Evolutionary conservation across 2,888 invertebrate species (phyloP).

Genomic region (Rosalia funebris): DNA sequence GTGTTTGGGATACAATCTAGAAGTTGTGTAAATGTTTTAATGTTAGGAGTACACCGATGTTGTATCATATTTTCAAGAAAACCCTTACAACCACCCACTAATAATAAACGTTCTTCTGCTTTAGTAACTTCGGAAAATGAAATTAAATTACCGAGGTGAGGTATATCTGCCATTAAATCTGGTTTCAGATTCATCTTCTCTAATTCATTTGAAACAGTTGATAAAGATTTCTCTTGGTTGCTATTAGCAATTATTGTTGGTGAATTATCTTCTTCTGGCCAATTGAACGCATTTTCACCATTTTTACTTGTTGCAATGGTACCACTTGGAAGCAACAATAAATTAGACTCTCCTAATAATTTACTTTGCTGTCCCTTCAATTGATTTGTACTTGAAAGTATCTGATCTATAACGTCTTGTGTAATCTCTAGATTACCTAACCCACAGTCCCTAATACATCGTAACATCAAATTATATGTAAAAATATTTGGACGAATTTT

Average conservation of each 20-base stretch:
- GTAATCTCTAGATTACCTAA: constrained; percentile 74
- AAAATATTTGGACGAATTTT: constrained; percentile 75
- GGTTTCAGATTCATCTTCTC: constrained; percentile 63
- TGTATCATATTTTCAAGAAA: constrained; percentile 79
- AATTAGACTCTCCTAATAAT: constrained; percentile 4
- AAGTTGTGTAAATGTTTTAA: constrained; percentile 82
- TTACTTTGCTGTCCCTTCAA: neutral
- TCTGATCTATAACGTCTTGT: constrained; percentile 61
- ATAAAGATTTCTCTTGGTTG: neutral
- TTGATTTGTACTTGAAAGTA: constrained; percentile 26
- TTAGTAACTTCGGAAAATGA: constrained; percentile 69
- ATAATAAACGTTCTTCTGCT: constrained; percentile 74
- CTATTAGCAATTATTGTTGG: neutral
- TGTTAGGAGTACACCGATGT: constrained; percentile 75
- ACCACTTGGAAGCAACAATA: constrained; percentile 6
- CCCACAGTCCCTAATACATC: constrained; percentile 83
- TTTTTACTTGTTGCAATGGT: neutral
- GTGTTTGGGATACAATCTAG: constrained; percentile 77
- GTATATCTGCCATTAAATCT: constrained; percentile 72
- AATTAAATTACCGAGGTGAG: constrained; percentile 72
- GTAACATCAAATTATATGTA: constrained; percentile 83
- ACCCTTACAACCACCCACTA: constrained; percentile 84
- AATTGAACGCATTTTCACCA: neutral
- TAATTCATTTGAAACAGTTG: neutral
- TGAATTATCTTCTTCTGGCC: neutral